phyloP scores from a whole-genome alignment of 2,888 invertebrate genomes.

The Tillus elongatus region DNA sequence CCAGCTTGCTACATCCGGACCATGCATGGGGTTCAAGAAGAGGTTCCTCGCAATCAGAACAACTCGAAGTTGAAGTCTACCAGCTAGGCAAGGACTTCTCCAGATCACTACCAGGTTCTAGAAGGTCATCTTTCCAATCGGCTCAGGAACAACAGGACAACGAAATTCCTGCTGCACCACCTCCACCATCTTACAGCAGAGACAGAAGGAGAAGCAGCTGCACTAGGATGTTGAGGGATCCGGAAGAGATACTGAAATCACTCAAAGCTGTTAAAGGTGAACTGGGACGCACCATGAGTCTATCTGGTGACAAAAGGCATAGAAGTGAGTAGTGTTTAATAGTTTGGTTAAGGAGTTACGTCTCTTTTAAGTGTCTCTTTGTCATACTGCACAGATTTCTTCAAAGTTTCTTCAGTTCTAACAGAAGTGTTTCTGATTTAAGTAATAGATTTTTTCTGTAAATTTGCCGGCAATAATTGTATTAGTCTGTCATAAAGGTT shows the following conservation, averaged over 20 bases:
- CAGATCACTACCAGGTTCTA: slow-evolving; percentile 73
- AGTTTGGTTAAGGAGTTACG: slow-evolving; percentile 5
- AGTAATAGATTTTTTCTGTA: no score
- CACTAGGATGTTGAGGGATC: slow-evolving; percentile 63
- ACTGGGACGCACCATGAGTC: slow-evolving; percentile 72
- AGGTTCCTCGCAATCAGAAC: slow-evolving; percentile 84
- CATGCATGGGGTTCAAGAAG: slow-evolving; percentile 74
- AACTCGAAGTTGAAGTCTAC: slow-evolving; percentile 68
- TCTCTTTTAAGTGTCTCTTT: no score
- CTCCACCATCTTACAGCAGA: slow-evolving; percentile 49
- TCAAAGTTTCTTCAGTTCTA: no score
- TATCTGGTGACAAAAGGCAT: slow-evolving; percentile 55
- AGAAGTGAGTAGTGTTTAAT: slow-evolving; percentile 41
- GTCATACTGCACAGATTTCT: no score
- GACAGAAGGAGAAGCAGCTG: slow-evolving; percentile 74
- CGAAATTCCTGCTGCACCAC: slow-evolving; percentile 46
- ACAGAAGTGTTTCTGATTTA: no score
- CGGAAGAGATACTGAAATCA: slow-evolving; percentile 74
- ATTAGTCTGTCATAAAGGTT: no score
- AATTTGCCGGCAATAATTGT: no score
- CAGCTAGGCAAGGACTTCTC: slow-evolving; percentile 80
- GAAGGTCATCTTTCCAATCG: slow-evolving; percentile 74
- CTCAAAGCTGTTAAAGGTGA: slow-evolving; percentile 76
- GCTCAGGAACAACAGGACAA: slow-evolving; percentile 46
- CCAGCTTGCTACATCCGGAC: slow-evolving; percentile 74